Base-by-base conservation (phyloP, 2,113 vertebrate species). In the Arothron firmamentum region DNA sequence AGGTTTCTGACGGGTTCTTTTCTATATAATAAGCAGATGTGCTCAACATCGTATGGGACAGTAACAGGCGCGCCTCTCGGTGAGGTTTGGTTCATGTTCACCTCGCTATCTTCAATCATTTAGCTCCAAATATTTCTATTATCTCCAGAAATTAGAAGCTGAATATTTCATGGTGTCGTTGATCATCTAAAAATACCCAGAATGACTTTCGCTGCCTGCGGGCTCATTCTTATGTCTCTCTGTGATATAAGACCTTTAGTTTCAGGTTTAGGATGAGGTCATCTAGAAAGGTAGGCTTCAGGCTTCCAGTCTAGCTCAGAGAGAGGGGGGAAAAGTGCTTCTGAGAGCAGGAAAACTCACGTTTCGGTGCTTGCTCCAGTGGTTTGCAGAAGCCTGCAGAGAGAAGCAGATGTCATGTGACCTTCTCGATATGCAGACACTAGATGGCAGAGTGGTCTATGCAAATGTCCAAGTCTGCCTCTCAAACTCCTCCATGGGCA, bases 301-400 rank as follows among this genome's bases (percentile, higher is more conserved):
- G n/a, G n/a, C n/a, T n/a, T n/a, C n/a, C n/a, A n/a, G n/a, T n/a
- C n/a, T n/a, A n/a, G n/a, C n/a, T n/a, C n/a, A n/a, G n/a, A n/a
- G n/a, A n/a, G n/a, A n/a, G n/a, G n/a, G n/a, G n/a, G n/a, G n/a
- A n/a, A n/a, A n/a, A n/a, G n/a, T n/a, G 16, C 7, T 6, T 58
- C 16, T 42, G 41, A 19, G 51, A 14, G 17, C 15, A 19, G 25
- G 4, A 42, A 55, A 15, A 86, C 90, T 52, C 89, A 96, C 94
- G 92, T 82, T 90, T 91, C 52, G 89, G 80, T 28, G 74, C 79
- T 54, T 74, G 79, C 55, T 62, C 61, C 21, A 20, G 5, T 15
- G 62, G 61, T 52, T 70, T 92, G 82, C 95, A 95, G 52, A 74
- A 84, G 54, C 92, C 95, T 95, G 88, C 31, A 88, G 92, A 75